phyloP scores from a whole-genome alignment of 2,888 invertebrate species.

The Ditylenchus weischeri region DNA sequence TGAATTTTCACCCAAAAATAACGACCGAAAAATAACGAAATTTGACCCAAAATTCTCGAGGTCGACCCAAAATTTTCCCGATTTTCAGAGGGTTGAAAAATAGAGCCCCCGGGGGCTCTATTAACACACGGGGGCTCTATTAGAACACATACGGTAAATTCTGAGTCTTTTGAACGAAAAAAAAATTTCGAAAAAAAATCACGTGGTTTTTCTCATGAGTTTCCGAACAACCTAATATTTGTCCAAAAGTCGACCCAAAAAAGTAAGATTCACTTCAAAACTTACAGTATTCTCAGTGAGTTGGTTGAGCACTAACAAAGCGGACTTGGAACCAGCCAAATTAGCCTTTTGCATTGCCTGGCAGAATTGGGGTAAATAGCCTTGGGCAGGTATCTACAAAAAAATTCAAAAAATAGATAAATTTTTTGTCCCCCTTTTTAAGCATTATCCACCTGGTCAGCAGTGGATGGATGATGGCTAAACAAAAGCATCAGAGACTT shows the following conservation, averaged over 20 bases:
- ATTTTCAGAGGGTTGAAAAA: no score
- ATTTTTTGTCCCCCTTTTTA: background rate
- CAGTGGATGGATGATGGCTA: constrained; percentile 78
- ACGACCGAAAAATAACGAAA: no score
- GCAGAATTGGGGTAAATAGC: constrained; percentile 63
- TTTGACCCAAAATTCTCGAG: no score
- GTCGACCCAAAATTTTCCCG: no score
- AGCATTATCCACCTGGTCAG: constrained; percentile 69
- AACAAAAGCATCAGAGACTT: constrained; percentile 79
- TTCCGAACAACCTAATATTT: background rate
- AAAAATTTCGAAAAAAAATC: no score
- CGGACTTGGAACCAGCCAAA: constrained; percentile 71
- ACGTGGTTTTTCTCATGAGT: no score
- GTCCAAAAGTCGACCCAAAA: no score
- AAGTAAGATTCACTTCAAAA: background rate
- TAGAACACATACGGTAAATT: no score
- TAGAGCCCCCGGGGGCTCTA: no score
- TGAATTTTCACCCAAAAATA: no score
- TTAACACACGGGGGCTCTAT: no score
- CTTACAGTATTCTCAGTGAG: constrained; percentile 68
- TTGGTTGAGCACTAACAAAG: constrained; percentile 81
- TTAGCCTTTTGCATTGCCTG: constrained; percentile 67
- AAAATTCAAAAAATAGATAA: background rate
- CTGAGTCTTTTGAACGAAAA: no score
- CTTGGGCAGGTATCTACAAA: constrained; percentile 62